Conservation (phyloP, 2,888 invertebrate species). For the Coleophora flavipennella region DNA sequence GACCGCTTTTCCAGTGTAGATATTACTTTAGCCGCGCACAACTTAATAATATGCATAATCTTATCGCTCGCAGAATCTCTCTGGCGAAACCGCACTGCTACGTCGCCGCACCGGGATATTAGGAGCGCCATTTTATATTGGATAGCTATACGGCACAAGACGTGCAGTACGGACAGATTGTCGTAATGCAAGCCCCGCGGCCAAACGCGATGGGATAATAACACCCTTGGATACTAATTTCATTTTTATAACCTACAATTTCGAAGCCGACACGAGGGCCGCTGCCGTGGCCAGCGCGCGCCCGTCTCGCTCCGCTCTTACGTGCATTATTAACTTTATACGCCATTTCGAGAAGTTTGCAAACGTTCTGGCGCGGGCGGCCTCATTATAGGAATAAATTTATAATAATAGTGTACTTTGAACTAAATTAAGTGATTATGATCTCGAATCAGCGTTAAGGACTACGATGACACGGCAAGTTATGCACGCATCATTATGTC, state of each 20-base stretch:
- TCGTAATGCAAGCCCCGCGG: slow-evolving; percentile 71
- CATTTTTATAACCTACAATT: slow-evolving; percentile 74
- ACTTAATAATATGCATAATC: slow-evolving; percentile 73
- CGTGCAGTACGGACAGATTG: slow-evolving; percentile 74
- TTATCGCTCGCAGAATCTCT: slow-evolving; percentile 68
- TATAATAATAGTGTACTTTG: slow-evolving; percentile 63
- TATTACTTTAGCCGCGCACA: slow-evolving; percentile 66
- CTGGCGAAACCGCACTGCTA: slow-evolving; percentile 51
- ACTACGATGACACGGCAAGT: slow-evolving; percentile 57
- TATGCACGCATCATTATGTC: slow-evolving; percentile 47
- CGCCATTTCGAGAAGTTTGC: slow-evolving; percentile 70
- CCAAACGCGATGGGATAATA: slow-evolving; percentile 73
- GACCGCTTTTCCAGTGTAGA: slow-evolving; percentile 63
- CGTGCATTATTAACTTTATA: slow-evolving; percentile 71
- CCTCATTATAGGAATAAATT: slow-evolving; percentile 65
- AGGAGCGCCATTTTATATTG: slow-evolving; percentile 73
- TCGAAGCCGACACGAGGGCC: slow-evolving; percentile 72
- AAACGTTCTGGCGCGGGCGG: slow-evolving; percentile 61
- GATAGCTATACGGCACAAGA: slow-evolving; percentile 71
- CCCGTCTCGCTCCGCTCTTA: slow-evolving; percentile 55
- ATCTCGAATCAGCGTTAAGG: slow-evolving; percentile 56
- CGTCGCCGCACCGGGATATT: slow-evolving; percentile 69
- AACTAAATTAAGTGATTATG: slow-evolving; percentile 68
- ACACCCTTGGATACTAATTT: slow-evolving; percentile 72
- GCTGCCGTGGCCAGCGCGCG: slow-evolving; percentile 69